Evolutionary conservation across 1,140 invertebrate species (phyloP).

Genomic region (Procambarus clarkii): DNA sequence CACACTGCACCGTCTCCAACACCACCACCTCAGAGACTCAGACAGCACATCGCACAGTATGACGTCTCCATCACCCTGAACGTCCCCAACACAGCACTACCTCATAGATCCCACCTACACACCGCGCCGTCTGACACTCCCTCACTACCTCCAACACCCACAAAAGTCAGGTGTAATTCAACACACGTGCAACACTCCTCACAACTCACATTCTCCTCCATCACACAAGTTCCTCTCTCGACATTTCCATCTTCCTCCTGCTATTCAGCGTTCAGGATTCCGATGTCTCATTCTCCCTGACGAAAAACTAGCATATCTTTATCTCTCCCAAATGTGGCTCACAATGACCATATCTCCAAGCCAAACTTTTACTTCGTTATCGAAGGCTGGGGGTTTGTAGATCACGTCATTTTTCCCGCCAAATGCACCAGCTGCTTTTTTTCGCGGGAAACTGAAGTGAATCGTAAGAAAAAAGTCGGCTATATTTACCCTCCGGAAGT

Average conservation of each 20-base stretch:
- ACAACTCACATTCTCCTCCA: neutral
- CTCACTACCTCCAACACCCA: neutral
- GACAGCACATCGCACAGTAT: too few species aligned
- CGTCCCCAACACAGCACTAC: too few species aligned
- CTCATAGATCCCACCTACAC: neutral
- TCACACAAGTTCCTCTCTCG: neutral
- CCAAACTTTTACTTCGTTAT: neutral
- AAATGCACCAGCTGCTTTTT: neutral
- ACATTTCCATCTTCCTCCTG: neutral
- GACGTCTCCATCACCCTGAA: too few species aligned
- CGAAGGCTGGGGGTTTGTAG: neutral
- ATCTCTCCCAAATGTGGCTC: neutral
- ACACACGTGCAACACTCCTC: neutral
- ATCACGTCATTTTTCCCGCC: neutral
- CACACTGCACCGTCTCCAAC: too few species aligned
- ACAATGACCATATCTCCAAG: neutral
- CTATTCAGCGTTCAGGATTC: neutral
- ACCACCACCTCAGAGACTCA: too few species aligned
- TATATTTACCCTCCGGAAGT: neutral
- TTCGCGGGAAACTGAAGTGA: neutral
- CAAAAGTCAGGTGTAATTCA: neutral
- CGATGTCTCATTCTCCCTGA: neutral
- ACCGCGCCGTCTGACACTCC: neutral
- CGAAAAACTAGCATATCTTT: neutral
- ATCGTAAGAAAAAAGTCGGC: neutral